These are phyloP conservation scores for Erethizon dorsatum DNA, from an alignment of 2,797 vertebrate species.

Conservation along the genomic window DNA sequence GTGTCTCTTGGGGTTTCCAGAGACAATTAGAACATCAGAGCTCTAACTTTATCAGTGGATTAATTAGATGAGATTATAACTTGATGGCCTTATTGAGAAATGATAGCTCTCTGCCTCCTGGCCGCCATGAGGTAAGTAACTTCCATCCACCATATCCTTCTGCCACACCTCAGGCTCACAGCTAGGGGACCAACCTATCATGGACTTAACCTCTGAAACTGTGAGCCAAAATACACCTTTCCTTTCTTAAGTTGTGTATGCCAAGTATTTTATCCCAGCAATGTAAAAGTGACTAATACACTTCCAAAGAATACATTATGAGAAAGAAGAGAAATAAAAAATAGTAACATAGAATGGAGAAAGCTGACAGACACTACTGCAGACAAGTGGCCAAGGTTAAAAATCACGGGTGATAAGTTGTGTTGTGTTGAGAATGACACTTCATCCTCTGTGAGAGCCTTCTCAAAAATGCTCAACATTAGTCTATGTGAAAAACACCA, in stretches of 20 bases:
- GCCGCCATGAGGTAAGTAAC: not conserved
- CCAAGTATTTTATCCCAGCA: not conserved
- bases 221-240: not conserved
- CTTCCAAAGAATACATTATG: not conserved
- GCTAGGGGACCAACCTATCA: not conserved
- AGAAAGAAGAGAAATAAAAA: not conserved
- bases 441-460: not conserved
- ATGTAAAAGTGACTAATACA: not conserved
- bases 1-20: not conserved
- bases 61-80: not conserved
- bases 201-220: not conserved
- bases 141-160: not conserved
- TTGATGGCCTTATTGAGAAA: not conserved
- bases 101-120: not conserved
- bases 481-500: not conserved
- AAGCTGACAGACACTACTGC: not conserved
- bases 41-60: not conserved
- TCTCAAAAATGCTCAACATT: not conserved
- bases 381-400: not conserved
- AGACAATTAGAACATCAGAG: not conserved
- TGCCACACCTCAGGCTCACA: not conserved
- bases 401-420: not conserved
- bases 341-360: not conserved
- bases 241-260: not conserved
- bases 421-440: not conserved